These are phyloP conservation scores for Amniataba percoides DNA, from an alignment of 2,797 vertebrate species.

Conservation along the genomic window DNA sequence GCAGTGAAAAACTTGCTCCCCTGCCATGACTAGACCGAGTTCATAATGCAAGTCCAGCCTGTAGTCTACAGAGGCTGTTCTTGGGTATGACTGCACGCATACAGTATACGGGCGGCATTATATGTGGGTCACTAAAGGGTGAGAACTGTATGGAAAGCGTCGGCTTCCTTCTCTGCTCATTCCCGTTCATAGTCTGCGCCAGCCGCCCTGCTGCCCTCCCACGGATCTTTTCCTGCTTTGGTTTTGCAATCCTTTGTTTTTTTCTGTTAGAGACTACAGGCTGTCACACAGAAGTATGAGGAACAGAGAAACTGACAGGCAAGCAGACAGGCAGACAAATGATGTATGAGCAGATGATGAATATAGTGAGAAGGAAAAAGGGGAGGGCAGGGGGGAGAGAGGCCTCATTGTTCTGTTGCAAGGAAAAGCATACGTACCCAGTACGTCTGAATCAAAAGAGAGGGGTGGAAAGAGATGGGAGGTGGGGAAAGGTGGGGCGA, in stretches of 20 bases:
- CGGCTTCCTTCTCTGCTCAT: slow-evolving; percentile 36
- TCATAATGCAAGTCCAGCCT: slow-evolving; percentile 18
- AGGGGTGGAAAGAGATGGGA: slow-evolving; percentile 70
- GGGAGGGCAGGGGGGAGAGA: slow-evolving; percentile 47
- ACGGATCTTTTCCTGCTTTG: slow-evolving; percentile 48
- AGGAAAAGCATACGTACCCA: slow-evolving; percentile 90
- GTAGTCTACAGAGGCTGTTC: neutral
- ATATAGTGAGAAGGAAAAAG: slow-evolving; percentile 58
- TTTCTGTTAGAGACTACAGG: slow-evolving; percentile 72
- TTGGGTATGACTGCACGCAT: slow-evolving; percentile 10
- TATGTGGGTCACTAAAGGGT: slow-evolving; percentile 36
- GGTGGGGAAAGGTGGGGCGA: slow-evolving; percentile 53
- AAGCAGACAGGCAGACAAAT: slow-evolving; percentile 80
- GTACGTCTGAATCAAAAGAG: slow-evolving; percentile 89
- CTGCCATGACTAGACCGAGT: neutral
- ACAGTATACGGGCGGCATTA: slow-evolving; percentile 17
- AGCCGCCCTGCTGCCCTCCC: slow-evolving; percentile 53
- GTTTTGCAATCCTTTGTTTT: slow-evolving; percentile 46
- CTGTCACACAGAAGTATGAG: slow-evolving; percentile 76
- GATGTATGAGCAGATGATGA: slow-evolving; percentile 73
- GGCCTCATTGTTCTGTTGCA: slow-evolving; percentile 58
- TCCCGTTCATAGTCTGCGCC: slow-evolving; percentile 28
- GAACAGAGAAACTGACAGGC: slow-evolving; percentile 81
- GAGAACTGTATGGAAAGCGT: slow-evolving; percentile 32
- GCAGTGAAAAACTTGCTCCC: slow-evolving; percentile 21